Base-by-base conservation (phyloP, 2,888 invertebrate species). In the Tromatobia lineatoria region DNA sequence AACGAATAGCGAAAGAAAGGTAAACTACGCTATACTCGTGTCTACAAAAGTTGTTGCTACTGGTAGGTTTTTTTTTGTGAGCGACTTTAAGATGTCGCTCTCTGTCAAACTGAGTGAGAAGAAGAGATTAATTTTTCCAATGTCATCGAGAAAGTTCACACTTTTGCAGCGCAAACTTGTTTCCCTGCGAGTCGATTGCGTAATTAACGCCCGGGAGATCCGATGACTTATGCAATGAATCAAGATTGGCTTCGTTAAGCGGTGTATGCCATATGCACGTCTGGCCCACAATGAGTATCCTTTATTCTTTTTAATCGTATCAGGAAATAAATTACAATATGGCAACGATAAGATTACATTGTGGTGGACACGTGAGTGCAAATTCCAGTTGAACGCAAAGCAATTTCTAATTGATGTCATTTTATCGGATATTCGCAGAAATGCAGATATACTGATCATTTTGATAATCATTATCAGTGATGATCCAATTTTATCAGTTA, bases 11-110 rank as follows among this genome's bases (percentile, higher is more conserved):
- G 64, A 15, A 50, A 64, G 47, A 64, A 80, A 80, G n/a, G 59
- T 64, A 69, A 81, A 85, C 64, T 79, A 45, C 38, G 52, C 70
- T 29, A 54, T 61, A 82, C 54, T 76, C 54, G 25, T 45, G 67
- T 67, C 52, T 57, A 50, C 64, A 42, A 66, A 20, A 57, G 71
- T 71, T 57, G 57, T 57, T 57, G 47, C 18, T n/a, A 61, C 34
- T 61, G 29, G 34, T 20, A 3, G 18, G 2, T 25, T 66, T 20
- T 66, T 66, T 66, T 59, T 29, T 59, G 2, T 7, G 45, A 18
- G 25, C 20, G 13, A 66, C 23, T 66, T 20, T 42, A 11, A 64
- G 57, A 3, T 57, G 10, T 1, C 15, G 15, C 15, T 42, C 20
- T 20, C 20, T 11, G n/a, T 15, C 13, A 8, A 8, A 20, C 18